phyloP scores from a whole-genome alignment of 2,113 vertebrate genomes.

The Callipepla californica region DNA sequence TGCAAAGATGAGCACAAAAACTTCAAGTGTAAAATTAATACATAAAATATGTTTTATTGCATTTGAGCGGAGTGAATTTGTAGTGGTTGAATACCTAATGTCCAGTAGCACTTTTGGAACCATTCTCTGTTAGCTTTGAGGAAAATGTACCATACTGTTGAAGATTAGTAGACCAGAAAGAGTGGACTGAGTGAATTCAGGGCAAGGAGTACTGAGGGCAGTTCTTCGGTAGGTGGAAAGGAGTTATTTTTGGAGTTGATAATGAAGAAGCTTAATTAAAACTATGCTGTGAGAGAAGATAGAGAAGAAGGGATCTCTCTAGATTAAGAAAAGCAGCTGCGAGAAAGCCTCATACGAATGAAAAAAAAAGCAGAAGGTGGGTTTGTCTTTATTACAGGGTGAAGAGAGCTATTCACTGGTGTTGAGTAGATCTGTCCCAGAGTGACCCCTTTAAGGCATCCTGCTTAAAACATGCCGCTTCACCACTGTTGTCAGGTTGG shows the following conservation, averaged over 20 bases:
- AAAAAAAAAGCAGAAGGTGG: background rate
- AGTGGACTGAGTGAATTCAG: background rate
- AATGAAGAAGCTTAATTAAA: background rate
- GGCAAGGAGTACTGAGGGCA: background rate
- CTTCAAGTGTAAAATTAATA: background rate
- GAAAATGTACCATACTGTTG: background rate
- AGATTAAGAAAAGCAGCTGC: background rate
- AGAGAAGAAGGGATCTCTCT: background rate
- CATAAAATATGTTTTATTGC: background rate
- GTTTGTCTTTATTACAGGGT: background rate
- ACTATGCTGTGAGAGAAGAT: background rate
- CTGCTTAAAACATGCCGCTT: background rate
- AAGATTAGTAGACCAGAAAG: background rate
- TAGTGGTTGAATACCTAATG: background rate
- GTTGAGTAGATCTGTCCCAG: background rate
- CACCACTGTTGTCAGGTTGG: background rate
- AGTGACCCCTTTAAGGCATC: background rate
- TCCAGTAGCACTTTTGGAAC: background rate
- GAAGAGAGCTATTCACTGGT: background rate
- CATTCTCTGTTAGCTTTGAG: background rate
- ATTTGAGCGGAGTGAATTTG: background rate
- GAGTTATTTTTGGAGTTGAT: background rate
- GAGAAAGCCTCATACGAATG: background rate
- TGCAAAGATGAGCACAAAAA: background rate
- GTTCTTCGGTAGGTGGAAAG: background rate